A percentile compares a stretch with the other conserved stretches of the same genome.
Evolutionary conservation across 2,113 vertebrate genomes (phyloP).

Genomic region (Cottus gobio): DNA sequence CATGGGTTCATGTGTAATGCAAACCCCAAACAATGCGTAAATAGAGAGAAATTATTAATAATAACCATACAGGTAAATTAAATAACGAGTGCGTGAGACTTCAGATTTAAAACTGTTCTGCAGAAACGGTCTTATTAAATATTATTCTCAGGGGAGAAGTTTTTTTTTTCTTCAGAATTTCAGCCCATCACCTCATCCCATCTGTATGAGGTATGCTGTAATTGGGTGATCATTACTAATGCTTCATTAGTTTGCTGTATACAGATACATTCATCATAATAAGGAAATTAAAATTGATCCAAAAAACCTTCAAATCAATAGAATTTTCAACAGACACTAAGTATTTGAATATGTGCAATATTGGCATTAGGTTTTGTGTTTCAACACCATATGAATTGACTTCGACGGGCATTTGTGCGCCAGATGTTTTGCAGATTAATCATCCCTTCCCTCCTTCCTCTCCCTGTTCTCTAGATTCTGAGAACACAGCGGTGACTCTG

Average conservation of each 20-base stretch:
- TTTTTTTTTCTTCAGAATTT: no score
- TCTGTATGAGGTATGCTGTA: no score
- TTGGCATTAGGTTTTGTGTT: background rate
- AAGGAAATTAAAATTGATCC: conserved; percentile 8
- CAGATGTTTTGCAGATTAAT: conserved; percentile 57
- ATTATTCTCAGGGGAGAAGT: no score
- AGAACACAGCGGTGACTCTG: conserved; percentile 90
- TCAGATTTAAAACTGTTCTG: background rate
- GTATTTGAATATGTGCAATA: background rate
- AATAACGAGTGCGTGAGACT: background rate
- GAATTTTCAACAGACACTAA: background rate
- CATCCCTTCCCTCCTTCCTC: conserved; percentile 33
- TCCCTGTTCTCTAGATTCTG: conserved; percentile 85
- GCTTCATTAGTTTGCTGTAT: background rate
- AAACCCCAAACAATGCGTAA: background rate
- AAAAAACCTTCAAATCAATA: background rate
- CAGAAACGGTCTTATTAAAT: background rate
- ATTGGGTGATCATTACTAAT: no score
- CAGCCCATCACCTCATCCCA: background rate
- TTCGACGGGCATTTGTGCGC: conserved; percentile 16
- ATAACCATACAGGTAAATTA: background rate
- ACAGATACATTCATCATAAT: background rate
- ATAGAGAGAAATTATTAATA: background rate
- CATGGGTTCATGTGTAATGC: conserved; percentile 7
- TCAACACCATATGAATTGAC: conserved; percentile 7